These are phyloP conservation scores for Brachyptera putata DNA, from an alignment of 2,888 invertebrate species.

Conservation along the genomic window DNA sequence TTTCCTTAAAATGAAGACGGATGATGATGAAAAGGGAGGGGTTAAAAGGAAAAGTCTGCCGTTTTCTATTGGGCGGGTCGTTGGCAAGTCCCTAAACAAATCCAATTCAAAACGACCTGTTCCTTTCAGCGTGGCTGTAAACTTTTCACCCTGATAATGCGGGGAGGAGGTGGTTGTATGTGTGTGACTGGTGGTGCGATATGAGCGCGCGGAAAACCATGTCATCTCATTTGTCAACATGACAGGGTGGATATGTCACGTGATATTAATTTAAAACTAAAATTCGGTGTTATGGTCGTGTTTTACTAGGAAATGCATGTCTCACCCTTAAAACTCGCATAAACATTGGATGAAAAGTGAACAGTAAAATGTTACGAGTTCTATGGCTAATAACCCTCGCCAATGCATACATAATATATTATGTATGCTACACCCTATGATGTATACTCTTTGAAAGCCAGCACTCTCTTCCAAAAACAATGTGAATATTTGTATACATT, in stretches of 20 bases:
- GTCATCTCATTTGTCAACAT: conserved; percentile 20
- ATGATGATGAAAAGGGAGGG: conserved; percentile 30
- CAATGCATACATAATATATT: no score
- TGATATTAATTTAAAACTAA: conserved; percentile 24
- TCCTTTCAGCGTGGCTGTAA: not conserved
- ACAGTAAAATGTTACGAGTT: no score
- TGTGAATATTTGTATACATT: no score
- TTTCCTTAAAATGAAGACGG: conserved; percentile 30
- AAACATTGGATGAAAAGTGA: no score
- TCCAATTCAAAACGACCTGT: conserved; percentile 25
- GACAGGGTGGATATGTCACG: conserved; percentile 16
- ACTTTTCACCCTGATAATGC: not conserved
- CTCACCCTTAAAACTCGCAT: no score
- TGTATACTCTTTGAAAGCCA: no score
- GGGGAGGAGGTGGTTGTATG: not conserved
- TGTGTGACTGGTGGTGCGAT: not conserved
- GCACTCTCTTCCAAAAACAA: no score
- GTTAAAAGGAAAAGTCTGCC: conserved; percentile 24
- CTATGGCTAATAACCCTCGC: no score
- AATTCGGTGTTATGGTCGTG: conserved; percentile 8
- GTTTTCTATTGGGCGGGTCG: conserved; percentile 17
- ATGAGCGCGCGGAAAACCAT: conserved; percentile 8
- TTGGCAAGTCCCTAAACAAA: conserved; percentile 22
- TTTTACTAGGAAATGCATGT: not conserved
- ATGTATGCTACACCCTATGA: no score